Conservation (phyloP, 2,888 invertebrate genomes). For the Sussaba pulchella region DNA sequence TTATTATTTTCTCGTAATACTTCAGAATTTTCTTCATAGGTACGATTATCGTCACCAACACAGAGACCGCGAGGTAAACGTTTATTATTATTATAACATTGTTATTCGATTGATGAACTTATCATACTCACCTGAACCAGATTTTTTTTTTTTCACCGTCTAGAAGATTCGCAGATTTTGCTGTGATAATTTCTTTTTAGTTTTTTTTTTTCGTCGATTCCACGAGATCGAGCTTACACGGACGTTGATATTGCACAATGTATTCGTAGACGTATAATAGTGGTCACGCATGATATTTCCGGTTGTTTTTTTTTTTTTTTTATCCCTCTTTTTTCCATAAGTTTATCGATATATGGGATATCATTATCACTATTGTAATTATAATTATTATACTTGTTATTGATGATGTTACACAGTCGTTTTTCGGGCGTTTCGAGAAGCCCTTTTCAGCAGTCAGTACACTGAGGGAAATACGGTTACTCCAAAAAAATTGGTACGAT, state of each 20-base stretch:
- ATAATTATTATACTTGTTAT: neutral
- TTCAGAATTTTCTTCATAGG: constrained; percentile 15
- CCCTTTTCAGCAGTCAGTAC: constrained; percentile 24
- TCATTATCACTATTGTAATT: neutral
- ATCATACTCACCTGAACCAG: constrained; percentile 22
- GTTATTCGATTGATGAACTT: constrained; percentile 27
- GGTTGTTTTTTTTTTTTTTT: neutral
- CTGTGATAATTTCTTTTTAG: neutral
- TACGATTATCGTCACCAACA: constrained; percentile 49
- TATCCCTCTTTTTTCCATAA: neutral
- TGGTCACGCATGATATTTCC: constrained; percentile 7
- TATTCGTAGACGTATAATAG: constrained; percentile 7
- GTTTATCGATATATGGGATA: constrained; percentile 6
- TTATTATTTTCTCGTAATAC: no score
- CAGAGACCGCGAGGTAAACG: constrained; percentile 45
- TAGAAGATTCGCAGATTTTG: constrained; percentile 16
- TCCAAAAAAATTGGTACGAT: constrained; percentile 34
- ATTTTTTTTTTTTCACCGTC: constrained; percentile 12
- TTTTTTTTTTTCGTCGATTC: constrained; percentile 22
- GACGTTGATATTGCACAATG: constrained; percentile 32
- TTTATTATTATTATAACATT: constrained; percentile 34
- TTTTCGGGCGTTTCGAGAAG: neutral
- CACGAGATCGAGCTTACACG: neutral
- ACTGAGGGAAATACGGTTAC: constrained; percentile 16
- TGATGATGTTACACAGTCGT: constrained; percentile 24